These are phyloP conservation scores for Melanotus villosus DNA, from an alignment of 2,888 invertebrate genomes.

Conservation along the genomic window DNA sequence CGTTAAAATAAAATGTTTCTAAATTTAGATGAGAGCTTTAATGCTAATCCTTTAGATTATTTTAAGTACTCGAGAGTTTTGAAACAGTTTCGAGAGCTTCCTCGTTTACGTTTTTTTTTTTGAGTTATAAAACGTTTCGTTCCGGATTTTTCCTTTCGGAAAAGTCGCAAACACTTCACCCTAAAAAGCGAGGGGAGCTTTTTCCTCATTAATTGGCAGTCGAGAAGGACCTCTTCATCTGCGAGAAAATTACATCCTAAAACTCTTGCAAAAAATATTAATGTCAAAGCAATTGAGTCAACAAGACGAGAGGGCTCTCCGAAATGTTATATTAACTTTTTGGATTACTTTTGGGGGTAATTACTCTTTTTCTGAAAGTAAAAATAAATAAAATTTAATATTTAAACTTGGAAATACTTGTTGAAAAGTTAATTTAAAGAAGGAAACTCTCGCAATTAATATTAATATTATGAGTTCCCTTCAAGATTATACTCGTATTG, in stretches of 20 bases:
- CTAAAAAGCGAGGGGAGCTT: not conserved
- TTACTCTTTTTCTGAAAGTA: no score
- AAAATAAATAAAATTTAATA: no score
- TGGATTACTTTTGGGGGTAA: not conserved
- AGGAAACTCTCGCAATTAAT: no score
- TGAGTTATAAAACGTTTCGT: not conserved
- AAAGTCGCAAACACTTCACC: constrained; percentile 7
- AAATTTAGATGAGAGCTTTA: not conserved
- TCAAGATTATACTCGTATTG: no score
- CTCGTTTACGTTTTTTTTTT: no score
- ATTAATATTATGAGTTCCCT: no score
- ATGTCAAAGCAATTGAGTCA: constrained; percentile 12
- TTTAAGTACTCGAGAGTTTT: no score
- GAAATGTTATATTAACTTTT: not conserved
- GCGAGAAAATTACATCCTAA: constrained; percentile 16
- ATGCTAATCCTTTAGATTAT: no score
- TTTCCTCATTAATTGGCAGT: constrained; percentile 13
- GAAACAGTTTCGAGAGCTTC: no score
- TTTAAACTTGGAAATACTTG: no score
- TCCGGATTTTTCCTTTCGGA: not conserved
- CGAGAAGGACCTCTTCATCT: constrained; percentile 8
- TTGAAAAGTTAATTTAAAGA: no score
- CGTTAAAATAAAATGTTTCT: not conserved
- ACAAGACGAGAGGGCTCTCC: not conserved
- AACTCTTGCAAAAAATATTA: constrained; percentile 4